Percentiles rank a stretch among this genome's conserved stretches.
Evolutionary conservation across 2,797 vertebrate genomes (phyloP).

Genomic region (Sus cebifrons): DNA sequence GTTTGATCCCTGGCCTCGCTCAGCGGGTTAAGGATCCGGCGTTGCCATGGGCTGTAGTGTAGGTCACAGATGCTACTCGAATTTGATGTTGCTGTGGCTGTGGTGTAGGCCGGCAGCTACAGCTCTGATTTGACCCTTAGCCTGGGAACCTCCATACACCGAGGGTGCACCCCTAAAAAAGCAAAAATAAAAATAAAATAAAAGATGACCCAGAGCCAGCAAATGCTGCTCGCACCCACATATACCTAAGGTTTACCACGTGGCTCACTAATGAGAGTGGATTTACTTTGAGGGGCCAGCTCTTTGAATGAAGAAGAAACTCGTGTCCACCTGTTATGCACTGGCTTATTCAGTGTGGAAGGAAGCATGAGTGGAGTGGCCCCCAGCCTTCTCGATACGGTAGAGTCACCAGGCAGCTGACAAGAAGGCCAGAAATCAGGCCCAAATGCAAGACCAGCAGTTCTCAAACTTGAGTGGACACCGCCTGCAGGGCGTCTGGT

Average conservation of each 20-base stretch:
- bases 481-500: background rate
- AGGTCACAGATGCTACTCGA: no score
- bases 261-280: background rate
- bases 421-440: background rate
- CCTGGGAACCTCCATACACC: no score
- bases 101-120: no score
- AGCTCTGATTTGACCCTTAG: no score
- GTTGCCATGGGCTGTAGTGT: no score
- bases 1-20: no score
- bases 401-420: background rate
- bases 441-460: accelerated
- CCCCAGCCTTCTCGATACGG: background rate
- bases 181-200: no score
- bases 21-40: no score
- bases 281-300: background rate
- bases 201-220: background rate
- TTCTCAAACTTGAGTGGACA: background rate
- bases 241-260: background rate
- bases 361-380: background rate
- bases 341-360: background rate
- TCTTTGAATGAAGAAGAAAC: background rate
- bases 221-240: background rate
- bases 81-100: no score
- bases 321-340: background rate
- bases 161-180: no score